Percentiles rank a stretch among this genome's conserved stretches.
phyloP scores from a whole-genome alignment of 2,113 vertebrate genomes.

The Dascyllus trimaculatus region DNA sequence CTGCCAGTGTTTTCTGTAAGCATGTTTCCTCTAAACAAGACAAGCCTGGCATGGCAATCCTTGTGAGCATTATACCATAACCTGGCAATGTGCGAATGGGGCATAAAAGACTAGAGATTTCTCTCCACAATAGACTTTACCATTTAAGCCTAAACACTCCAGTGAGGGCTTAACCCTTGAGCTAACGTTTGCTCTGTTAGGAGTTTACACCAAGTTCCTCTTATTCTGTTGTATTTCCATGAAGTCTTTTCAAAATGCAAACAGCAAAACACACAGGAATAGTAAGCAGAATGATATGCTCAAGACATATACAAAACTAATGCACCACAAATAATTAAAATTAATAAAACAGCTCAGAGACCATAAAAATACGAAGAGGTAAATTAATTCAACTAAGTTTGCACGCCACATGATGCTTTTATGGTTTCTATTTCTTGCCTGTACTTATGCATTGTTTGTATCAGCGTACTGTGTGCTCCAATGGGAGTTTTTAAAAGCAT shows the following conservation, averaged over 20 bases:
- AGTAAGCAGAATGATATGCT: not conserved
- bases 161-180: slow-evolving; percentile 4
- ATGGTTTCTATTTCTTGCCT: not conserved
- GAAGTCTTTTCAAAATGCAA: not conserved
- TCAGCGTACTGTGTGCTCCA: not conserved
- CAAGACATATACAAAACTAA: not conserved
- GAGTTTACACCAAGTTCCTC: slow-evolving; percentile 5
- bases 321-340: slow-evolving; percentile 12
- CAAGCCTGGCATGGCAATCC: slow-evolving; percentile 7
- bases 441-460: not conserved
- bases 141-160: slow-evolving; percentile 3
- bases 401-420: not conserved
- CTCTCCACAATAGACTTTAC: not conserved
- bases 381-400: not conserved
- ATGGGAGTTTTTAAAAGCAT: not conserved
- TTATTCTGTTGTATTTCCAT: not conserved
- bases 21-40: slow-evolving; percentile 71
- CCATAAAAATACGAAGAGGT: slow-evolving; percentile 14
- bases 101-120: slow-evolving; percentile 1
- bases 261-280: slow-evolving; percentile 1
- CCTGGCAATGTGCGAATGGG: slow-evolving; percentile 2
- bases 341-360: slow-evolving; percentile 1
- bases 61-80: not conserved
- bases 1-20: slow-evolving; percentile 72
- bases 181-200: slow-evolving; percentile 23